Evolutionary conservation across 2,797 vertebrate genomes (phyloP).

Genomic region (Furcifer pardalis): DNA sequence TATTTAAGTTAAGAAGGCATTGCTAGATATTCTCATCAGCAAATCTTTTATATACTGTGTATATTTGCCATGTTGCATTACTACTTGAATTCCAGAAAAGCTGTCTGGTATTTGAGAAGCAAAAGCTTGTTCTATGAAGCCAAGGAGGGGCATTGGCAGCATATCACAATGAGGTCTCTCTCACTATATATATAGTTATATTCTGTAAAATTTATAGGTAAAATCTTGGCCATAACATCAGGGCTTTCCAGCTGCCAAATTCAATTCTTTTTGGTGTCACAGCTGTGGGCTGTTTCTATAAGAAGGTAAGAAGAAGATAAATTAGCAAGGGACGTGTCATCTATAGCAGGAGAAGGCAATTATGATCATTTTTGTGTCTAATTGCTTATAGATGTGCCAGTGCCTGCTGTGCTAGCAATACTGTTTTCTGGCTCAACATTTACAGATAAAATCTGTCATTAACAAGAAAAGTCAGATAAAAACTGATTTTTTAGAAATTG

Average conservation of each 20-base stretch:
- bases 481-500: not conserved
- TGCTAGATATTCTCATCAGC: not conserved
- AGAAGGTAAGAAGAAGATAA: slow-evolving; percentile 20
- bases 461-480: slow-evolving; percentile 1
- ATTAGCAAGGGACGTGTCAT: slow-evolving; percentile 21
- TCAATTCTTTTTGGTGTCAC: not conserved
- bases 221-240: not conserved
- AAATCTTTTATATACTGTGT: not conserved
- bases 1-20: not conserved
- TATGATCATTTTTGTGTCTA: slow-evolving; percentile 27
- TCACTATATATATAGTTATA: not conserved
- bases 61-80: slow-evolving; percentile 17
- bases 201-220: not conserved
- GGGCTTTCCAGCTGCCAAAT: slow-evolving; percentile 5
- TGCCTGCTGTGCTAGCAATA: not conserved
- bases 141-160: not conserved
- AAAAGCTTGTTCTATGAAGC: not conserved
- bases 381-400: not conserved
- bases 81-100: slow-evolving; percentile 15
- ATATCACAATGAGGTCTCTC: not conserved
- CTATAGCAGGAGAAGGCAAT: slow-evolving; percentile 11
- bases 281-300: not conserved
- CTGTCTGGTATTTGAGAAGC: not conserved
- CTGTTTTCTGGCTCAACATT: rapidly evolving
- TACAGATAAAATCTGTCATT: slow-evolving; percentile 6